Conservation (phyloP, 2,797 vertebrate species). For the Cuculus canorus region DNA sequence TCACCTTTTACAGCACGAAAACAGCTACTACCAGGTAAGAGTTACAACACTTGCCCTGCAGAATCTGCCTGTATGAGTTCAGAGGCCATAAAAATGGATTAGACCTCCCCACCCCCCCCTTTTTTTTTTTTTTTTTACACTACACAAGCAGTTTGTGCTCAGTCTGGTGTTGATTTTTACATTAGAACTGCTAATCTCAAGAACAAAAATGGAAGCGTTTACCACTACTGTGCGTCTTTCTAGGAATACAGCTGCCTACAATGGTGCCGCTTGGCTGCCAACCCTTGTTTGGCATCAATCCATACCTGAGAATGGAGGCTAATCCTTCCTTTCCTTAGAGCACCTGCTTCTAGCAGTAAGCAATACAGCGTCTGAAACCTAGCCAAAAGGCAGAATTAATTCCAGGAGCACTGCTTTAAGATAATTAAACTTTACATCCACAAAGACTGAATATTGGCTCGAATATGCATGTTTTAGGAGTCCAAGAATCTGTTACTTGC, state of each 20-base stretch:
- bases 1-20: background rate
- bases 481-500: conserved; percentile 44
- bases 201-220: conserved; percentile 42
- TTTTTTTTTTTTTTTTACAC: background rate
- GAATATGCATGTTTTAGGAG: conserved; percentile 4
- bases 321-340: conserved; percentile 62
- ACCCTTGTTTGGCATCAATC: conserved; percentile 42
- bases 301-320: conserved; percentile 55
- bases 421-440: conserved; percentile 65
- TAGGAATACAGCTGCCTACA: conserved; percentile 56
- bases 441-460: conserved; percentile 42
- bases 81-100: background rate
- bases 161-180: background rate
- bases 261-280: conserved; percentile 38
- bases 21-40: background rate
- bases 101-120: background rate
- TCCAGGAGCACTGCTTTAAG: conserved; percentile 43
- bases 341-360: conserved; percentile 65
- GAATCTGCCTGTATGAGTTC: background rate
- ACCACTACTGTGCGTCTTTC: background rate
- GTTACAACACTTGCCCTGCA: background rate
- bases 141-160: background rate
- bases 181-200: background rate
- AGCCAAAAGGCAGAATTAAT: conserved; percentile 60
- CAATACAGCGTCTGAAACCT: conserved; percentile 45